Conservation (phyloP, 1,140 invertebrate species). For the Luehdorfia chinensis region DNA sequence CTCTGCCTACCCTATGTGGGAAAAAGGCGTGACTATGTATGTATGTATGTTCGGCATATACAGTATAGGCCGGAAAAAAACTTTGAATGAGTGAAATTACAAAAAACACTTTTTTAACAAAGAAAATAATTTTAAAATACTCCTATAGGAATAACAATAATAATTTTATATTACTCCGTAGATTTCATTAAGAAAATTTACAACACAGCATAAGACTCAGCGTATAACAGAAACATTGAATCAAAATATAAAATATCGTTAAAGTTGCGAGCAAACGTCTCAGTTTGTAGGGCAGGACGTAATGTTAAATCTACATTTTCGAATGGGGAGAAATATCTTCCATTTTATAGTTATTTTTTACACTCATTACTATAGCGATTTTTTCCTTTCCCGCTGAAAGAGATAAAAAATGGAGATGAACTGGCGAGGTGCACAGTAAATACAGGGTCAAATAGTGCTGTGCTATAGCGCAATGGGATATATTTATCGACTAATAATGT, state of each 20-base stretch:
- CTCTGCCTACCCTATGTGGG: no score
- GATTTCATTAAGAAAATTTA: no score
- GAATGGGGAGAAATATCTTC: slow-evolving; percentile 37
- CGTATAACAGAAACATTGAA: no score
- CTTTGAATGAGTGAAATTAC: no score
- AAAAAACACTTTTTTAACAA: no score
- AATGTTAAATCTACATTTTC: slow-evolving; percentile 17
- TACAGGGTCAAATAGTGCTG: slow-evolving; percentile 58
- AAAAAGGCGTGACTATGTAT: no score
- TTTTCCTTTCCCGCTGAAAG: slow-evolving; percentile 64
- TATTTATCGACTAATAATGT: slow-evolving; percentile 24
- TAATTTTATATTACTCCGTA: no score
- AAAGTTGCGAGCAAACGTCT: slow-evolving; percentile 1
- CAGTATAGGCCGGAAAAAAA: no score
- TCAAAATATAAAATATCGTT: slow-evolving; percentile 3
- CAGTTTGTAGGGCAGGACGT: slow-evolving; percentile 11
- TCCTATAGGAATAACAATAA: no score
- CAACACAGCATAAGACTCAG: no score
- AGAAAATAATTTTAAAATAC: no score
- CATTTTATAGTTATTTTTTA: slow-evolving; percentile 64
- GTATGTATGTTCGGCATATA: no score
- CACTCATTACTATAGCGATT: slow-evolving; percentile 71
- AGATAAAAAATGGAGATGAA: slow-evolving; percentile 76
- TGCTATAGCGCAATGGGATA: background rate
- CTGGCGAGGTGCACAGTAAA: slow-evolving; percentile 71